Evolutionary conservation across 2,888 invertebrate species (phyloP).

Genomic region (Octonoba sinensis): DNA sequence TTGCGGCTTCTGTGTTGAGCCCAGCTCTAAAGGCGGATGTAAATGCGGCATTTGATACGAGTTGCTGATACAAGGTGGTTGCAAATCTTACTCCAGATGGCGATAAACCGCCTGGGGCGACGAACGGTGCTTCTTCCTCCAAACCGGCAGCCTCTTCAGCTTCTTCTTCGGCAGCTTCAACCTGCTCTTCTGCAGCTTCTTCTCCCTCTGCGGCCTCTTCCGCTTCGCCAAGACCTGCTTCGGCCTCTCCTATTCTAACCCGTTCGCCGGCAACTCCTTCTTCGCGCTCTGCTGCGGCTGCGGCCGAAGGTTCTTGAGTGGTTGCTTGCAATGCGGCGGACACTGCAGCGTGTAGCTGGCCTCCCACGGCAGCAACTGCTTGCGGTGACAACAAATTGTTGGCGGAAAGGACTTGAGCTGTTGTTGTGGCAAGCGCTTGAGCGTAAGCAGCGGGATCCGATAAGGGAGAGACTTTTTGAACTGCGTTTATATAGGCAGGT

Average conservation of each 20-base stretch:
- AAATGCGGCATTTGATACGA: neutral
- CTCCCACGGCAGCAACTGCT: neutral
- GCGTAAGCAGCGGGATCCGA: neutral
- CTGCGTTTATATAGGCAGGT: neutral
- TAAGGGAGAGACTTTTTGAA: neutral
- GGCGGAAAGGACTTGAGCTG: neutral
- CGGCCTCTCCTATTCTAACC: neutral
- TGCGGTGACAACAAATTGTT: neutral
- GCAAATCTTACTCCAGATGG: neutral
- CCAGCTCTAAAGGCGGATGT: neutral
- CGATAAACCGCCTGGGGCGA: too few species aligned
- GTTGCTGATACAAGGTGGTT: neutral
- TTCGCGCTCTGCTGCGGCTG: neutral
- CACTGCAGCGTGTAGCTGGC: neutral
- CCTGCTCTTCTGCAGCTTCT: neutral
- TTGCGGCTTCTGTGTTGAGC: neutral
- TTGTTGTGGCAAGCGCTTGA: neutral
- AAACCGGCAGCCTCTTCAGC: neutral
- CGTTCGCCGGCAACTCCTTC: neutral
- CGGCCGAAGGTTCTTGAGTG: neutral
- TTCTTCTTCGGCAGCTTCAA: neutral
- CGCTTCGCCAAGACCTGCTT: too few species aligned
- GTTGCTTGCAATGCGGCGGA: neutral
- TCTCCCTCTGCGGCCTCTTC: neutral
- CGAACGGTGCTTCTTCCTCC: neutral